Base-by-base conservation (phyloP, 2,113 vertebrate genomes). In the Micromys minutus region DNA sequence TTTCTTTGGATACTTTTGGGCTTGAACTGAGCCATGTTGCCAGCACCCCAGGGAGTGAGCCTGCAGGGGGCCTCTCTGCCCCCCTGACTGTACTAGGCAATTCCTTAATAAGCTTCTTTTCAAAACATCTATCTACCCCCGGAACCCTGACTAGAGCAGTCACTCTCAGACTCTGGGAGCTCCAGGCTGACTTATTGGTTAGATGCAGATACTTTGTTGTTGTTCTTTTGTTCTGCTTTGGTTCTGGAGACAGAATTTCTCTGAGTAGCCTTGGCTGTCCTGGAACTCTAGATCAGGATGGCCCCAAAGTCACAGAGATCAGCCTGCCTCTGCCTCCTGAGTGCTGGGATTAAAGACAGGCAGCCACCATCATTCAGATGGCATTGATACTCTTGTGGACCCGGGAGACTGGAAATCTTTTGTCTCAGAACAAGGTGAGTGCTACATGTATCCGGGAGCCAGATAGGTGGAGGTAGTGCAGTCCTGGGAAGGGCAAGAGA, bases 361-460 rank as follows among this genome's bases (percentile, higher is more conserved):
- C 19, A 8, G 6, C 69, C 0, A 5, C 36, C 17, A 21, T 39
- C 21, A 39, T 21, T 42, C 1, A 7, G n/a, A 10, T 24, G n/a
- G 71, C 4, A 1, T 39, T 5, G n/a, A 61, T 61, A 61, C 13
- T n/a, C 42, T 39, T 42, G 22, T 5, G 47, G 90, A 36, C 72
- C 72, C 86, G 29, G n/a, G 45, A 74, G 39, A 29, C 80, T 55
- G 39, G 72, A 50, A 93, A 90, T 42, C 6, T 74, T 31, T 7
- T 45, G 50, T 22, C 34, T 65, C 55, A 71, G 85, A 90, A 76
- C 31, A 26, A 74, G 39, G 22, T 67, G 55, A 85, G n/a, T n/a
- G 55, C 47, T 36, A 3, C 36, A 10, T 57, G 34, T 42, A 29
- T 52, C 63, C 65, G 72, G 75, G 26, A 15, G 21, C 55, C 63